Evolutionary conservation across 92 coral and sea anemone species (phyloP).

Genomic region (Parazoanthus swiftii): DNA sequence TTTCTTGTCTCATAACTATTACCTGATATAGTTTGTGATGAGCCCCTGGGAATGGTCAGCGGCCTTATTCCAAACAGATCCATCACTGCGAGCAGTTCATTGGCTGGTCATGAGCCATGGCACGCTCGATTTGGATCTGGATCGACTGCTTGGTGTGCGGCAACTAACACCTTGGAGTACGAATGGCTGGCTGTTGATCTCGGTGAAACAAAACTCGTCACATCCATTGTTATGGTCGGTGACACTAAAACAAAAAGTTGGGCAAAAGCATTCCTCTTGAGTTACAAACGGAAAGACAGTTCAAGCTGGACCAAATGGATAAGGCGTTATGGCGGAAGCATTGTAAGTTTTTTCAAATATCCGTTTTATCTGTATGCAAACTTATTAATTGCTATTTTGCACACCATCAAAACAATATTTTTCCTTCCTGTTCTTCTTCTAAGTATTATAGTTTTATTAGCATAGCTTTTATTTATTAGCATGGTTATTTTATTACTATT

Average conservation of each 20-base stretch:
- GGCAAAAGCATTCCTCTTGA: not conserved
- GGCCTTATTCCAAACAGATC: slow-evolving; percentile 4
- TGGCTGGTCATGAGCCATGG: slow-evolving; percentile 28
- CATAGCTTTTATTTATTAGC: too few relatives aligned
- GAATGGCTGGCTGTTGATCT: slow-evolving; percentile 15
- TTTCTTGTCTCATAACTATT: not conserved
- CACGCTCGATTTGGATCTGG: slow-evolving; percentile 28
- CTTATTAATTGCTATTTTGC: too few relatives aligned
- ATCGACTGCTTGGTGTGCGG: slow-evolving; percentile 27
- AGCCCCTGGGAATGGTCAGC: slow-evolving; percentile 32
- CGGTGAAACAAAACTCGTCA: not conserved
- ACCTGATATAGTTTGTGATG: not conserved
- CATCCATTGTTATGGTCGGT: slow-evolving; percentile 15
- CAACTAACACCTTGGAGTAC: not conserved
- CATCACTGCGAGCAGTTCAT: slow-evolving; percentile 36
- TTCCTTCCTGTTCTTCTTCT: too few relatives aligned
- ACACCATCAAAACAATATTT: too few relatives aligned
- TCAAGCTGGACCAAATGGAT: not conserved
- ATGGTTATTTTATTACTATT: too few relatives aligned
- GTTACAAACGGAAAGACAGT: not conserved
- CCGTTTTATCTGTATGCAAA: not conserved
- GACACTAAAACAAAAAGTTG: slow-evolving; percentile 14
- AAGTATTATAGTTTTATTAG: too few relatives aligned
- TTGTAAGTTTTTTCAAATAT: not conserved
- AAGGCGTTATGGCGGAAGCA: not conserved